phyloP scores from a whole-genome alignment of 2,888 invertebrate species.

The Elysia crispata region DNA sequence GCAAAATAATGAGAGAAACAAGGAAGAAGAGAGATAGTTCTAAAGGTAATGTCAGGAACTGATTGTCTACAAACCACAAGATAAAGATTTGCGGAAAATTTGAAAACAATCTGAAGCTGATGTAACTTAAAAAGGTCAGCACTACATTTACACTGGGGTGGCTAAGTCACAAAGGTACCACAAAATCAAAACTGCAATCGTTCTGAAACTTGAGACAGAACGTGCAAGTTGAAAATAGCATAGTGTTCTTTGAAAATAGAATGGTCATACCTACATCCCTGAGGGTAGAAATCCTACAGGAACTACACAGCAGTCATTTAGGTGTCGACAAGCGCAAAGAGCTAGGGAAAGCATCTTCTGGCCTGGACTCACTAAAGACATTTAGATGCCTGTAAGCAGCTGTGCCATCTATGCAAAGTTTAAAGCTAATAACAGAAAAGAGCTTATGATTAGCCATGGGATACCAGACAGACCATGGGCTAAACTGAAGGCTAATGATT shows the following conservation, averaged over 20 bases:
- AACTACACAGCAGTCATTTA: not conserved
- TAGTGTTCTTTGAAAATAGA: not conserved
- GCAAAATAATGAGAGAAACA: not conserved
- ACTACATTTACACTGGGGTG: not conserved
- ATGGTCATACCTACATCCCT: conserved; percentile 2
- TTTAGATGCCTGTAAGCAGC: not conserved
- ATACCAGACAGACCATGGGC: conserved; percentile 1
- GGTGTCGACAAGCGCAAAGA: conserved; percentile 23
- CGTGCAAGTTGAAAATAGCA: not conserved
- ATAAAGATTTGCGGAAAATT: not conserved
- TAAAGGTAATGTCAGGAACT: not conserved
- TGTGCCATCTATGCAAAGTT: not conserved
- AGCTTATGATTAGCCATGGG: conserved; percentile 11
- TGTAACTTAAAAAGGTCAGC: not conserved
- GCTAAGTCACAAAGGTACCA: not conserved
- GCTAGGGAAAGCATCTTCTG: conserved; percentile 22
- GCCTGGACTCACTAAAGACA: conserved; percentile 1
- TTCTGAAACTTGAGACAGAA: not conserved
- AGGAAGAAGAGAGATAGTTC: not conserved
- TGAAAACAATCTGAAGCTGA: not conserved
- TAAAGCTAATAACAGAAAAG: not conserved
- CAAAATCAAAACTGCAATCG: not conserved
- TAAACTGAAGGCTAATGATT: not conserved
- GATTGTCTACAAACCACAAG: not conserved
- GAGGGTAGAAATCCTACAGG: not conserved